Base-by-base conservation (phyloP, 2,113 vertebrate genomes). In the Coreoperca whiteheadi region DNA sequence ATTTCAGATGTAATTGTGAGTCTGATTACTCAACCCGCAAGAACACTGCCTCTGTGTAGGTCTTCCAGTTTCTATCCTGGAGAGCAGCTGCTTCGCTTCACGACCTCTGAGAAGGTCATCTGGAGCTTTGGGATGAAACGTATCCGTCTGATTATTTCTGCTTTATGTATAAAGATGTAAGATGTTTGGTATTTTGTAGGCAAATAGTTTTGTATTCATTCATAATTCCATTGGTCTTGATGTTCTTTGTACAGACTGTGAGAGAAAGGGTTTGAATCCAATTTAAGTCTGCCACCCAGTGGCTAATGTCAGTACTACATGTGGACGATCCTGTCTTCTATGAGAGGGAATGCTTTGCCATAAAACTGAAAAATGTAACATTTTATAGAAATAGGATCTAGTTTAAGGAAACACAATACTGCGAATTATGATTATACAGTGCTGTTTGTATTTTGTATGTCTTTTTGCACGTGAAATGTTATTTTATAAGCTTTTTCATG, bases 201-300 rank as follows among this genome's bases (percentile, higher is more conserved):
- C 1, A 18, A 14, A 41, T 18, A 18, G 16, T 43, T 65, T 60
- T 2, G 4, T 72, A 18, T 50, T 60, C 1, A 56, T 32, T n/a
- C 48, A 78, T 30, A 78, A 23, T 11, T 8, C 25, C 0, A 54
- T 39, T 53, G 41, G 14, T 63, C 1, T 10, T 51, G 15, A 4
- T 53, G 32, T 43, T 28, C 8, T 32, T 12, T 59, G 0, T 9
- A 3, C 1, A n/a, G 46, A 32, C 50, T 28, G 2, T 28, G 2
- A 39, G 16, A 48, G 11, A 46, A 50, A 43, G 30, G 20, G 12
- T 46, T 32, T 48, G 6, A 50, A 23, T 57, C 46, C 68, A 21
- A 18, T 75, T 23, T 10, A 41, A 71, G 21, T 53, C 50, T 88
- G 81, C 72, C 89, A 71, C 43, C 82, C 81, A 32, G 75, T 90